A percentile compares a stretch with the other conserved stretches of the same genome.
phyloP scores from a whole-genome alignment of 2,797 vertebrate species.

The Orientallactaga sibirica region DNA sequence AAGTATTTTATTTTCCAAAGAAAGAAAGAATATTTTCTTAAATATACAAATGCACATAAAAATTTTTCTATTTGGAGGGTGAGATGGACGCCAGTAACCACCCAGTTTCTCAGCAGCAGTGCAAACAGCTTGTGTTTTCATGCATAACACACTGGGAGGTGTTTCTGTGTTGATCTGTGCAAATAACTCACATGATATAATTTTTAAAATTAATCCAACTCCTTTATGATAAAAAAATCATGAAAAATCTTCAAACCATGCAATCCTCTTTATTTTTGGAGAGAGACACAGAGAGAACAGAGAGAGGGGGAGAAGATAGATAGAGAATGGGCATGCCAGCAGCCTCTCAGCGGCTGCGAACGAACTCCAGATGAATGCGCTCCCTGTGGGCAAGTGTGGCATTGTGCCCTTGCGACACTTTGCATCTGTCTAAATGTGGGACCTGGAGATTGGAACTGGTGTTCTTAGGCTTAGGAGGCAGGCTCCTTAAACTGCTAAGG shows the following conservation, averaged over 20 bases:
- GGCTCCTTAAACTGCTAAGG: too few relatives aligned
- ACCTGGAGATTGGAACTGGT: too few relatives aligned
- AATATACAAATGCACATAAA: not conserved
- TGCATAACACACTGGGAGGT: rapidly evolving
- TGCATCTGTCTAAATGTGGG: too few relatives aligned
- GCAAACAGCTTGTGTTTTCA: not conserved
- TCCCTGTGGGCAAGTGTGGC: too few relatives aligned
- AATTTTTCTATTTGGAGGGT: constrained; percentile 30
- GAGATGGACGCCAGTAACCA: not conserved
- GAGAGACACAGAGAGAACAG: too few relatives aligned
- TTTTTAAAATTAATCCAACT: not conserved
- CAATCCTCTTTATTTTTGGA: not conserved
- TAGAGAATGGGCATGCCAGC: too few relatives aligned
- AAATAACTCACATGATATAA: not conserved
- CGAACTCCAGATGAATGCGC: too few relatives aligned
- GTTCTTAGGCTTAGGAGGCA: too few relatives aligned
- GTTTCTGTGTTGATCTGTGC: not conserved
- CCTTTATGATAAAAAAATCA: constrained; percentile 5
- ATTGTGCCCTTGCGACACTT: too few relatives aligned
- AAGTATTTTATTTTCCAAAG: constrained; percentile 12
- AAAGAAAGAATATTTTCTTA: constrained; percentile 33
- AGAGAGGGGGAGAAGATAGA: too few relatives aligned
- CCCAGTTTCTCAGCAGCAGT: not conserved
- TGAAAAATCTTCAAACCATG: not conserved
- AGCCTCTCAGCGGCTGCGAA: too few relatives aligned